Evolutionary conservation across 1,140 invertebrate species (phyloP).

Genomic region (Drosophila ogumai): DNA sequence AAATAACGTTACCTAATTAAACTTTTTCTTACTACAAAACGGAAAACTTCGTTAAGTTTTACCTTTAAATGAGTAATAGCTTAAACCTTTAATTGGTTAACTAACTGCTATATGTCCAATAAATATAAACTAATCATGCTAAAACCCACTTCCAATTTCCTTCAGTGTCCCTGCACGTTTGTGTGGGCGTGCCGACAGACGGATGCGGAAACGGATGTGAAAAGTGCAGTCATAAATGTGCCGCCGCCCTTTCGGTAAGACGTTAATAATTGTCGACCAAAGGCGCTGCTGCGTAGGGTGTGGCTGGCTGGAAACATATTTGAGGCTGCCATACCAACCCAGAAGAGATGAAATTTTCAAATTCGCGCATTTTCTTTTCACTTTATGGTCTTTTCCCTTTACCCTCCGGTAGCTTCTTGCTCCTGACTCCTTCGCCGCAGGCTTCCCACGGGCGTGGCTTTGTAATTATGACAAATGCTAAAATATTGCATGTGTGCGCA

Average conservation of each 20-base stretch:
- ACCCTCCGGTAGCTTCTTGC: neutral
- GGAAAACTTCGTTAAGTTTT: neutral
- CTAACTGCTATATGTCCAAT: no score
- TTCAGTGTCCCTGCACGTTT: slow-evolving; percentile 9
- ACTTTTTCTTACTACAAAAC: no score
- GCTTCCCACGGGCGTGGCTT: slow-evolving; percentile 55
- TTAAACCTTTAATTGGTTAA: no score
- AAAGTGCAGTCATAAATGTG: slow-evolving; percentile 83
- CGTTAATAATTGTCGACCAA: slow-evolving; percentile 77
- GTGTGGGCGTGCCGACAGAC: slow-evolving; percentile 65
- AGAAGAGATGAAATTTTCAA: slow-evolving; percentile 74
- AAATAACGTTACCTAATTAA: no score
- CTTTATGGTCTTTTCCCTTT: slow-evolving; percentile 68
- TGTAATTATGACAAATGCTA: slow-evolving; percentile 82
- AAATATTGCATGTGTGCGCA: slow-evolving; percentile 60
- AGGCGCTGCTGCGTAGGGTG: slow-evolving; percentile 7
- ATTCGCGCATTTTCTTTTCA: slow-evolving; percentile 75
- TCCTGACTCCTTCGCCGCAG: neutral
- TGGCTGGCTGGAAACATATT: slow-evolving; percentile 23
- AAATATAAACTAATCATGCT: neutral
- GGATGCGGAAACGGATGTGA: slow-evolving; percentile 80
- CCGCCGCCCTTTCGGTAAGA: slow-evolving; percentile 74
- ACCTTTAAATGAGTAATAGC: neutral
- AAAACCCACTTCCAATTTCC: neutral
- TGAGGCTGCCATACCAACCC: slow-evolving; percentile 18